phyloP scores from a whole-genome alignment of 1,140 invertebrate genomes.

The Prorops nasuta region DNA sequence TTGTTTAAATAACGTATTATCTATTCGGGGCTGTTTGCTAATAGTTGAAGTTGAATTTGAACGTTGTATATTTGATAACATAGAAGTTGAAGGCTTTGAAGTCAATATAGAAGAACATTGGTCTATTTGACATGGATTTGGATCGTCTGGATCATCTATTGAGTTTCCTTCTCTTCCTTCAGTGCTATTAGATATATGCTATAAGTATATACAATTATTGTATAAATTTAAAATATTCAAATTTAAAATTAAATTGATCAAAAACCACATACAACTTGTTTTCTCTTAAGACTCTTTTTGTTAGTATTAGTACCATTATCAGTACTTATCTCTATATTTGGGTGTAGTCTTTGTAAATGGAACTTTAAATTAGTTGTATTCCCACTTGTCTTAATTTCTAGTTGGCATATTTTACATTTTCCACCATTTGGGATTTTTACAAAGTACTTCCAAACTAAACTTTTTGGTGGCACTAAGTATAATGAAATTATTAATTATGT shows the following conservation, averaged over 20 bases:
- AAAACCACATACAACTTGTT: not conserved
- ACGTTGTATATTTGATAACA: not conserved
- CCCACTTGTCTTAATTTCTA: constrained; percentile 11
- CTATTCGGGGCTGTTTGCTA: not conserved
- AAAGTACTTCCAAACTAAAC: constrained; percentile 15
- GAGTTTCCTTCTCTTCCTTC: too few species aligned
- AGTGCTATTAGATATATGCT: too few species aligned
- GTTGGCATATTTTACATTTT: constrained; percentile 13
- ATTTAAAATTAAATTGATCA: not conserved
- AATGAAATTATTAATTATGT: too few species aligned
- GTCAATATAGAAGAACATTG: not conserved
- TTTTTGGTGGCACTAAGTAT: constrained; percentile 10
- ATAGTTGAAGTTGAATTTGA: not conserved
- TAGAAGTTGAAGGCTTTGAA: not conserved
- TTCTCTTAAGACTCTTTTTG: not conserved
- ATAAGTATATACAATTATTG: not conserved
- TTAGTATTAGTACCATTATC: not conserved
- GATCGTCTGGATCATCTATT: not conserved
- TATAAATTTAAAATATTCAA: not conserved
- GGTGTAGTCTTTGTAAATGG: constrained; percentile 9
- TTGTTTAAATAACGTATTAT: not conserved
- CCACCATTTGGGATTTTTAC: constrained; percentile 3
- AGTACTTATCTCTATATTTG: not conserved
- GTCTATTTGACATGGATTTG: not conserved
- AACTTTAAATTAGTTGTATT: constrained; percentile 20